Evolutionary conservation across 2,888 invertebrate genomes (phyloP).

Genomic region (Scaptomyza tumidula): DNA sequence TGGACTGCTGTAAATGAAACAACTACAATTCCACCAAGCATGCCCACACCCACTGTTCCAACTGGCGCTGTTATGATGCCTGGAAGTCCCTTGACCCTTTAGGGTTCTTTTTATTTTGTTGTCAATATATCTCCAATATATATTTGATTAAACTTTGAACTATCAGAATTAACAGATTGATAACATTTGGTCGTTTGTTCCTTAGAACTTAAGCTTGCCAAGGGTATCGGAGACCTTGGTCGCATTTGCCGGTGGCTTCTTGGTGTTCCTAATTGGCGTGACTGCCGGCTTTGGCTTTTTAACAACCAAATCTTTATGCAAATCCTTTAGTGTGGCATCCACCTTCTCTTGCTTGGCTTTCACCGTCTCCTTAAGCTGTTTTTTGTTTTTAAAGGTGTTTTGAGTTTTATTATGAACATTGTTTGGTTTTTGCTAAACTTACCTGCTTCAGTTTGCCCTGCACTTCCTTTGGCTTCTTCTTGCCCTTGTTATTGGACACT

Average conservation of each 20-base stretch:
- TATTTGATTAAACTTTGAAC: slow-evolving; percentile 60
- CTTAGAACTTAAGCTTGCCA: slow-evolving; percentile 81
- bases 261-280: slow-evolving; percentile 70
- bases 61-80: slow-evolving; percentile 52
- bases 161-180: slow-evolving; percentile 47
- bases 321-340: slow-evolving; percentile 81
- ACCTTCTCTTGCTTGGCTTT: slow-evolving; percentile 82
- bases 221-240: slow-evolving; percentile 80
- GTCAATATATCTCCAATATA: slow-evolving; percentile 51
- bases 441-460: slow-evolving; percentile 84
- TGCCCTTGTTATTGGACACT: slow-evolving; percentile 78
- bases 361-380: slow-evolving; percentile 83
- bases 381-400: background rate
- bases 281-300: slow-evolving; percentile 76
- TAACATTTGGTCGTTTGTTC: slow-evolving; percentile 6
- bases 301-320: slow-evolving; percentile 84
- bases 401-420: background rate
- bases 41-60: slow-evolving; percentile 14
- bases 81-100: slow-evolving; percentile 14
- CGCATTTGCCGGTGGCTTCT: slow-evolving; percentile 77
- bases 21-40: slow-evolving; percentile 18
- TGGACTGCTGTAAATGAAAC: slow-evolving; percentile 66
- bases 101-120: slow-evolving; percentile 7
- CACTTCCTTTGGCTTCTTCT: slow-evolving; percentile 84
- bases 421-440: background rate